Percentiles rank a stretch among this genome's conserved stretches.
These are phyloP conservation scores for Thaumatotibia leucotreta DNA, from an alignment of 1,140 invertebrate genomes.

Conservation along the genomic window DNA sequence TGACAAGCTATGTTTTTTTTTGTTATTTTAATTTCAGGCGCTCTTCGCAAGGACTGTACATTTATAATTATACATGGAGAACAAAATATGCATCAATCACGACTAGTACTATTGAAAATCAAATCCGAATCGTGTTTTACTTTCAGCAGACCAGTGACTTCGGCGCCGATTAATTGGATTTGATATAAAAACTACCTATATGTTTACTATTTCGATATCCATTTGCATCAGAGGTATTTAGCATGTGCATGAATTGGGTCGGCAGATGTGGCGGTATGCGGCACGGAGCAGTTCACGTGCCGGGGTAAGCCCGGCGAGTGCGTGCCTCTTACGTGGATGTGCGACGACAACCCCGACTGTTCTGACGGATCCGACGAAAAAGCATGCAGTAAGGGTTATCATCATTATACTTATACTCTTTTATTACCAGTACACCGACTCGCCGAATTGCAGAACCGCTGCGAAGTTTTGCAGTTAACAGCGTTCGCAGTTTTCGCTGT, in stretches of 20 bases:
- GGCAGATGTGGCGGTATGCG: slow-evolving; percentile 87
- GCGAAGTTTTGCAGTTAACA: neutral
- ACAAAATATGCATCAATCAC: neutral
- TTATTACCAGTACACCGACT: neutral
- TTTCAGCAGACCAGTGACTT: slow-evolving; percentile 1
- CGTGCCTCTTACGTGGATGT: slow-evolving; percentile 94
- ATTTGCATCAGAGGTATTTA: slow-evolving; percentile 44
- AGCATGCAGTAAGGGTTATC: slow-evolving; percentile 88
- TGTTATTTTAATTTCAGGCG: too few species aligned
- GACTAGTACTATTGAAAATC: neutral
- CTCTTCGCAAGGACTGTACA: too few species aligned
- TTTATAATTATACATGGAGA: too few species aligned
- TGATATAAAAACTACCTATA: neutral
- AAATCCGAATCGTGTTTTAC: neutral
- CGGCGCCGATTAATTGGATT: neutral
- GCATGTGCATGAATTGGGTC: slow-evolving; percentile 72
- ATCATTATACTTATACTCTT: neutral
- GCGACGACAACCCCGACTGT: slow-evolving; percentile 92
- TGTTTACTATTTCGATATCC: slow-evolving; percentile 1
- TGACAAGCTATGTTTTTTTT: too few species aligned
- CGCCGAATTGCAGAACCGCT: neutral
- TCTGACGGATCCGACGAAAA: slow-evolving; percentile 92
- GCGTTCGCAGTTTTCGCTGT: neutral
- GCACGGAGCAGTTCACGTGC: slow-evolving; percentile 91
- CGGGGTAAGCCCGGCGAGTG: slow-evolving; percentile 87